Conservation (phyloP, 2,797 vertebrate genomes). For the Helicolenus hilgendorfi region DNA sequence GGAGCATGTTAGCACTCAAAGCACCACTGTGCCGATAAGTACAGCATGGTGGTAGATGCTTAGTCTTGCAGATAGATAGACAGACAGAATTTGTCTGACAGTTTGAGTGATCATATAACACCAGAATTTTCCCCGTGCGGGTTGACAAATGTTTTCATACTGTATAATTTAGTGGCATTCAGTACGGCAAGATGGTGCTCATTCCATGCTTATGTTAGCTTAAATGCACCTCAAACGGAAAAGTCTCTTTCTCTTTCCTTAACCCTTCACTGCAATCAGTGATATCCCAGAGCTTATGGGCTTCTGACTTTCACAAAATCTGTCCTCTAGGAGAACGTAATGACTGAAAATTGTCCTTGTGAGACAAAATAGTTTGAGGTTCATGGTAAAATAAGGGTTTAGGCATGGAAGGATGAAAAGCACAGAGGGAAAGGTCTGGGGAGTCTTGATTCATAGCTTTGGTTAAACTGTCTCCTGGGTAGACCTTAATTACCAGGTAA, state of each 20-base stretch:
- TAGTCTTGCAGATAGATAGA: not conserved
- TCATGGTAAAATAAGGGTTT: conserved; percentile 49
- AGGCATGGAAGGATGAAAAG: conserved; percentile 39
- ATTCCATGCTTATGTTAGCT: conserved; percentile 58
- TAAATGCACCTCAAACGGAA: conserved; percentile 62
- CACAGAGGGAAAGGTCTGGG: conserved; percentile 33
- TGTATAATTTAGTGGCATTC: conserved; percentile 66
- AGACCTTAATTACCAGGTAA: conserved; percentile 80
- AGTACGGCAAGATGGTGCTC: conserved; percentile 33
- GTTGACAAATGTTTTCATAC: conserved; percentile 40
- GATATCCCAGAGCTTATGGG: conserved; percentile 45
- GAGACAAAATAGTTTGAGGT: conserved; percentile 36
- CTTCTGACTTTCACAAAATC: conserved; percentile 33
- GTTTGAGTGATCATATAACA: not conserved
- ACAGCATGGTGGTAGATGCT: not conserved
- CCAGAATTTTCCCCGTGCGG: conserved; percentile 33
- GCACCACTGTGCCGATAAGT: not conserved
- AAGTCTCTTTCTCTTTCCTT: conserved; percentile 42
- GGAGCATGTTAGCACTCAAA: not conserved
- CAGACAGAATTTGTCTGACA: conserved; percentile 3
- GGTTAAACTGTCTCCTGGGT: conserved; percentile 64
- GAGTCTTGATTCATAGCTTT: conserved; percentile 66
- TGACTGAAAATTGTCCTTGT: conserved; percentile 42
- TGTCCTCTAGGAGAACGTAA: conserved; percentile 8
- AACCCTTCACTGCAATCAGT: conserved; percentile 52